phyloP scores from a whole-genome alignment of 2,888 invertebrate species.

The Schizaphis graminum region DNA sequence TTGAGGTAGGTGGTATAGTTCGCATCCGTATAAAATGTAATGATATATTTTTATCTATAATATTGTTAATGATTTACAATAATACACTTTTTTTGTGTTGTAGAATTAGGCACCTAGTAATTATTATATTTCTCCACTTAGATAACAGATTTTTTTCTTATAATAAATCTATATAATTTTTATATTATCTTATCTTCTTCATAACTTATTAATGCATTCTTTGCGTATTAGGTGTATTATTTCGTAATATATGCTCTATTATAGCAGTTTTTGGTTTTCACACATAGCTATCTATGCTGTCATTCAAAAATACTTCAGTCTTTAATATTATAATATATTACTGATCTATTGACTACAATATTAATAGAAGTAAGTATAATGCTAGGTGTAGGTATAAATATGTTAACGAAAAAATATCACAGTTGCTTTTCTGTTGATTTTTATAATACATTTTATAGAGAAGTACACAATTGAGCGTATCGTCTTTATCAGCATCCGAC shows the following conservation, averaged over 20 bases:
- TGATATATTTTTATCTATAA: background rate
- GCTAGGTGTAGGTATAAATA: background rate
- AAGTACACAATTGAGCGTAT: background rate
- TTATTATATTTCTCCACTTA: background rate
- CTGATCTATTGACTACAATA: background rate
- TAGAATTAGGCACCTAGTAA: background rate
- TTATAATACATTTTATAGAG: background rate
- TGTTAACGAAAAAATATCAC: background rate
- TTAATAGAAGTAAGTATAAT: background rate
- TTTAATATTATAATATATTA: background rate
- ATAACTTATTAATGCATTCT: background rate
- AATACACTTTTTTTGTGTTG: background rate
- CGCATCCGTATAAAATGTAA: background rate
- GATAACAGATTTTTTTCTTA: background rate
- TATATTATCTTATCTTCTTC: background rate
- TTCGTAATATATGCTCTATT: background rate
- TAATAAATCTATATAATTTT: background rate
- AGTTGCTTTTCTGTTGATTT: background rate
- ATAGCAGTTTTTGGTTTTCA: background rate
- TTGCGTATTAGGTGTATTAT: no score
- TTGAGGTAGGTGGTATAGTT: background rate
- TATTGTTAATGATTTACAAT: background rate
- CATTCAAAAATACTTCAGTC: background rate
- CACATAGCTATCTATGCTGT: background rate
- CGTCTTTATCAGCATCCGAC: background rate